These are phyloP conservation scores for Dicyema japonicum DNA, from an alignment of 1,140 invertebrate species.

Conservation along the genomic window DNA sequence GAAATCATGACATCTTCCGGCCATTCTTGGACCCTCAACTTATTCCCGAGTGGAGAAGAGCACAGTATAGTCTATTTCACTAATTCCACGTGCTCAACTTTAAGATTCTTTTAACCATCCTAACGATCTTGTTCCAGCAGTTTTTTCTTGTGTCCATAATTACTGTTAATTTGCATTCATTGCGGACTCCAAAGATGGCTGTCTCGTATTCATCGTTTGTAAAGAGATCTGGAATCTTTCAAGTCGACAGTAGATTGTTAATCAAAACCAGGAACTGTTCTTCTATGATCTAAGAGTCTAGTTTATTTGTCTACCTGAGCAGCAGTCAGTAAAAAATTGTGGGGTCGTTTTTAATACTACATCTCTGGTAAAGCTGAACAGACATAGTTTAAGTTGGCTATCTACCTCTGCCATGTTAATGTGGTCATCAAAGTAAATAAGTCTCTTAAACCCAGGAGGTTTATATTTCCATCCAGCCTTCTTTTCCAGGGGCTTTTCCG, in stretches of 20 bases:
- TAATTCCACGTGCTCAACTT: neutral
- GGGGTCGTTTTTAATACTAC: too few relatives aligned
- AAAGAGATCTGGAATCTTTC: slow-evolving; percentile 1
- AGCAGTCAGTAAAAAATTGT: slow-evolving; percentile 1
- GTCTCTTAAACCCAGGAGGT: neutral
- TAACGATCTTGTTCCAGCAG: neutral
- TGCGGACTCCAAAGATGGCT: neutral
- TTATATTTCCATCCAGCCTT: neutral
- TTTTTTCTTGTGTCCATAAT: neutral
- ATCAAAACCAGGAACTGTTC: slow-evolving; percentile 1
- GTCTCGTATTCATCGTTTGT: slow-evolving; percentile 1
- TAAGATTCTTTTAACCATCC: neutral
- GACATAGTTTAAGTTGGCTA: neutral
- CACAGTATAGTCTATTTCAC: slow-evolving; percentile 4
- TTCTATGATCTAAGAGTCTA: neutral
- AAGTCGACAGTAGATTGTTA: neutral
- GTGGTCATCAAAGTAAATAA: slow-evolving; percentile 1
- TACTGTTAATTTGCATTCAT: neutral
- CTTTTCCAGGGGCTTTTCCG: slow-evolving; percentile 1
- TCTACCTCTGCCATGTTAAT: slow-evolving; percentile 1
- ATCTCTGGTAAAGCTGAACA: neutral
- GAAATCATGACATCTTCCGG: slow-evolving; percentile 3
- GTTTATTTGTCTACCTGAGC: too few relatives aligned
- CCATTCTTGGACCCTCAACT: slow-evolving; percentile 5
- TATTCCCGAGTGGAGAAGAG: slow-evolving; percentile 5